These are phyloP conservation scores for Mimachlamys varia DNA, from an alignment of 2,888 invertebrate species.

Conservation along the genomic window DNA sequence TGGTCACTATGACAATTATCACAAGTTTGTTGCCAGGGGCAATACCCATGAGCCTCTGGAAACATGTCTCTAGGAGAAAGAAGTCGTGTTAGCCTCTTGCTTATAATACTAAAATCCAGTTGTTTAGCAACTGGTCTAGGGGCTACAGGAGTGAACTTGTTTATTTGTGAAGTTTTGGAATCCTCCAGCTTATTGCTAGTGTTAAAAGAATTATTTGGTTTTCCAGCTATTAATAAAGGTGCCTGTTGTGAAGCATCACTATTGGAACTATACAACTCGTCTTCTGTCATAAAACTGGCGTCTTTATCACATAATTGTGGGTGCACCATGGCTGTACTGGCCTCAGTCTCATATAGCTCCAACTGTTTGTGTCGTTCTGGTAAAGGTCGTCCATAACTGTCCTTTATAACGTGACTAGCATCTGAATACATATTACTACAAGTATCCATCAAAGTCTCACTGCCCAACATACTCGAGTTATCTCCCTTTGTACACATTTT, in stretches of 20 bases:
- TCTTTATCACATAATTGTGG: not conserved
- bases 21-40: slow-evolving; percentile 22
- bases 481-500: slow-evolving; percentile 1
- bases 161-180: not conserved
- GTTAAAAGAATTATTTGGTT: not conserved
- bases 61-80: slow-evolving; percentile 20
- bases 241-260: not conserved
- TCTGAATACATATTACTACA: not conserved
- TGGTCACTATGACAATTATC: not conserved
- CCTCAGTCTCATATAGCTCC: not conserved
- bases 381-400: slow-evolving; percentile 1
- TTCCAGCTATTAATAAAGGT: slow-evolving; percentile 8
- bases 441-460: not conserved
- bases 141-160: not conserved
- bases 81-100: not conserved
- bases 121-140: slow-evolving; percentile 5
- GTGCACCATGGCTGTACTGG: not conserved
- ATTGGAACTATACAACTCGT: not conserved
- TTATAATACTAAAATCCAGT: not conserved
- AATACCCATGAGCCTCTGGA: slow-evolving; percentile 36
- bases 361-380: not conserved
- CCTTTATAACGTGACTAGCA: not conserved
- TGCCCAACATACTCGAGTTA: not conserved
- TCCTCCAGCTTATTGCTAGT: not conserved
- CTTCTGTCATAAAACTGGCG: not conserved